phyloP scores from a whole-genome alignment of 2,888 invertebrate species.

The Drosophila anomelani region DNA sequence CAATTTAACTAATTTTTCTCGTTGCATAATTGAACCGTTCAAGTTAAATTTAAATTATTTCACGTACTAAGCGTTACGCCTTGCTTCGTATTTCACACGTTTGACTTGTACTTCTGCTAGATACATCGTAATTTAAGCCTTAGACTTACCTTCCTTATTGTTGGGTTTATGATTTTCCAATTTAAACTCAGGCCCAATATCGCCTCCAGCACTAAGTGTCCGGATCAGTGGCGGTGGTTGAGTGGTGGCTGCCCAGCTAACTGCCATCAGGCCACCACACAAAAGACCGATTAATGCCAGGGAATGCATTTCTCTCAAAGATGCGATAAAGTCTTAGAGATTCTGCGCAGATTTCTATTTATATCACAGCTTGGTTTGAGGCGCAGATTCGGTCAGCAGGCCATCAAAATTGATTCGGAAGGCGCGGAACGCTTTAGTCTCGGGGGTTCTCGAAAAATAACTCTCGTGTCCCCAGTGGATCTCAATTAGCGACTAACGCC shows the following conservation, averaged over 20 bases:
- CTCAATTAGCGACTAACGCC: conserved; percentile 68
- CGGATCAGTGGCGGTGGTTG: conserved; percentile 73
- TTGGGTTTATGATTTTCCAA: conserved; percentile 10
- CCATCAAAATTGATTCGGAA: conserved; percentile 36
- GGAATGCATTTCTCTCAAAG: conserved; percentile 41
- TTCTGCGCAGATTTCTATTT: conserved; percentile 17
- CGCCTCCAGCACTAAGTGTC: conserved; percentile 65
- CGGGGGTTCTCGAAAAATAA: not conserved
- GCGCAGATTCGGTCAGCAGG: conserved; percentile 19
- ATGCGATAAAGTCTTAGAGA: conserved; percentile 6
- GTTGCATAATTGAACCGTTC: conserved; percentile 26
- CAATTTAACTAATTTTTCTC: not conserved
- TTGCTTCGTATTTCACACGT: conserved; percentile 16
- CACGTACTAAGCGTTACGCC: conserved; percentile 22
- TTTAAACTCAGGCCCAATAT: conserved; percentile 72
- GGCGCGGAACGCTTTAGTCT: conserved; percentile 26
- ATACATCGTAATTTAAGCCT: not conserved
- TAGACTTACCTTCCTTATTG: conserved; percentile 61
- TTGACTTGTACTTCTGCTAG: not conserved
- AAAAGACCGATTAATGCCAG: conserved; percentile 18
- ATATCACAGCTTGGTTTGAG: conserved; percentile 52
- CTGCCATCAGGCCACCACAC: conserved; percentile 18
- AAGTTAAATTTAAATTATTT: conserved; percentile 36
- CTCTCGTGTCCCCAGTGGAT: conserved; percentile 41
- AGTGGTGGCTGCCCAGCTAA: conserved; percentile 58